Percentiles rank a stretch among this genome's conserved stretches.
Conservation (phyloP, 2,797 vertebrate genomes). For the Gallinago stenura region DNA sequence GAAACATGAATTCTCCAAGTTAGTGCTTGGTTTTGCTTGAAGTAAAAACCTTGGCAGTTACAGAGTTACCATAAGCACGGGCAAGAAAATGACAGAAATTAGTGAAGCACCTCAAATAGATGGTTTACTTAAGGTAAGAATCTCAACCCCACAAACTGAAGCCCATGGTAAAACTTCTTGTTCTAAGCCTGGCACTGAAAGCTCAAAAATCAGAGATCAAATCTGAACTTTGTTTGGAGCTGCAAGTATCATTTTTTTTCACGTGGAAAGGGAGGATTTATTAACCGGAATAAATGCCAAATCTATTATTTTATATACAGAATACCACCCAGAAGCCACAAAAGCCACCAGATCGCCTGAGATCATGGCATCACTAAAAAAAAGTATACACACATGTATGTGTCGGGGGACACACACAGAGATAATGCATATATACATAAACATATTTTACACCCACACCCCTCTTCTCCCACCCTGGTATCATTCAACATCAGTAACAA, state of each 20-base stretch:
- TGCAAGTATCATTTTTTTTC: neutral
- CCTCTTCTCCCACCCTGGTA: fast-evolving
- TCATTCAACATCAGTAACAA: neutral
- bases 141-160: neutral
- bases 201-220: neutral
- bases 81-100: neutral
- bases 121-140: neutral
- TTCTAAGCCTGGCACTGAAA: neutral
- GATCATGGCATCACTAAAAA: neutral
- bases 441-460: neutral
- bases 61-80: neutral
- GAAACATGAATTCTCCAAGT: neutral
- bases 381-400: neutral
- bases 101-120: neutral
- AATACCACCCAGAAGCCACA: neutral
- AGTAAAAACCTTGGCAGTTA: neutral
- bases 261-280: neutral
- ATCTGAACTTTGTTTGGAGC: neutral
- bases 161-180: neutral
- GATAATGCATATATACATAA: neutral
- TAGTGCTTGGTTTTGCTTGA: neutral
- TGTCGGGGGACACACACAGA: neutral
- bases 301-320: neutral
- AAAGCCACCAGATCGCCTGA: neutral
- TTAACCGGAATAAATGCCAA: neutral